Conservation (phyloP, 2,797 vertebrate species). For the Sebastes diaconus region DNA sequence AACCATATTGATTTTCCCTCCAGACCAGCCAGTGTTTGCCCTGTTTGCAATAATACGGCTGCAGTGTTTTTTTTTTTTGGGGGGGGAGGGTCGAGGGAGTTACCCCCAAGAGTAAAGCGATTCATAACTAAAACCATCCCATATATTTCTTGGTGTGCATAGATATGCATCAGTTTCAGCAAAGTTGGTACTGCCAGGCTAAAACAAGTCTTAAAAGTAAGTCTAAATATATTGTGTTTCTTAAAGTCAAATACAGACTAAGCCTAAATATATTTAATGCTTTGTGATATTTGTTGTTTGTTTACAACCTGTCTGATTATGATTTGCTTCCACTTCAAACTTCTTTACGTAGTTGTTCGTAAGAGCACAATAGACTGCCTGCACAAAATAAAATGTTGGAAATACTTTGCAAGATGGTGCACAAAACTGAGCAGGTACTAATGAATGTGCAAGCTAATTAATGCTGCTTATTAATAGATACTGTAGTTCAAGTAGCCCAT, state of each 20-base stretch:
- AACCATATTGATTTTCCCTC: background rate
- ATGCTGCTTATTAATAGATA: background rate
- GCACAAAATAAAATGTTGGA: background rate
- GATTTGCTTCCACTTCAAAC: background rate
- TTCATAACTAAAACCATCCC: background rate
- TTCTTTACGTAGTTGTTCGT: background rate
- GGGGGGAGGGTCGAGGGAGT: background rate
- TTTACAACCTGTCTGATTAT: background rate
- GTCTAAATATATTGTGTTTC: too few species aligned
- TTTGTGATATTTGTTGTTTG: background rate
- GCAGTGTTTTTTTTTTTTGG: background rate
- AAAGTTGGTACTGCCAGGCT: background rate
- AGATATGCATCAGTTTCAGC: background rate
- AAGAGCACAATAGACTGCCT: background rate
- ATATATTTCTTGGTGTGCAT: background rate
- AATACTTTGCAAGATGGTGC: background rate
- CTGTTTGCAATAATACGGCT: background rate
- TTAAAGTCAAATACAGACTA: too few species aligned
- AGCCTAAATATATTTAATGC: too few species aligned
- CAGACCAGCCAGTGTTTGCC: background rate
- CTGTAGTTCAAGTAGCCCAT: background rate
- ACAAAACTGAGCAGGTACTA: background rate
- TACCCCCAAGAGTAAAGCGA: background rate
- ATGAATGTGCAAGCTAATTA: too few species aligned
- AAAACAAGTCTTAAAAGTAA: too few species aligned